These are phyloP conservation scores for Wasmannia auropunctata DNA, from an alignment of 1,140 invertebrate species.

Conservation along the genomic window DNA sequence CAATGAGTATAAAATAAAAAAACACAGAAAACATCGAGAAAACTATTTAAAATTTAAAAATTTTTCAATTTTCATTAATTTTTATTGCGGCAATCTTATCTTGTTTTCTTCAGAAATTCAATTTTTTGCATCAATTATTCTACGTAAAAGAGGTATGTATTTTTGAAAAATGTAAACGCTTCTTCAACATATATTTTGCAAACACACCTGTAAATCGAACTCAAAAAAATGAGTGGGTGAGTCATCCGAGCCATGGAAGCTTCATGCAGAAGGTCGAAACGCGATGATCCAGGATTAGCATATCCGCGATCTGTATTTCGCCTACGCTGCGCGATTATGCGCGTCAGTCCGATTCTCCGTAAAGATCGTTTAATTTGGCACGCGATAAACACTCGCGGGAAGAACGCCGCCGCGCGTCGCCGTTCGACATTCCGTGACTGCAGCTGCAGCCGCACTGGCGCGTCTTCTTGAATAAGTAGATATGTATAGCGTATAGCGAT, in stretches of 20 bases:
- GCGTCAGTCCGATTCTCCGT: conserved; percentile 21
- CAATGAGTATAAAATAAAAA: neutral
- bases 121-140: neutral
- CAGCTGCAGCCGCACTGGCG: conserved; percentile 28
- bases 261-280: neutral
- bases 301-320: conserved; percentile 3
- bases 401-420: neutral
- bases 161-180: neutral
- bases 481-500: neutral
- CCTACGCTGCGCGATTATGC: neutral
- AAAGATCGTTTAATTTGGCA: conserved; percentile 41
- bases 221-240: neutral
- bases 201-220: neutral
- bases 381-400: conserved; percentile 28
- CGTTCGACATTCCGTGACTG: conserved; percentile 12
- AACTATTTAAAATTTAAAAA: too few species aligned
- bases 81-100: too few species aligned
- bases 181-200: neutral
- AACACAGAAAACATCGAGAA: neutral
- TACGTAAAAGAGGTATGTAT: neutral
- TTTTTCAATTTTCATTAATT: too few species aligned
- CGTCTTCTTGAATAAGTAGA: conserved; percentile 18
- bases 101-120: neutral
- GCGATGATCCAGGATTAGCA: conserved; percentile 27
- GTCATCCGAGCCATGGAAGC: neutral